Evolutionary conservation across 2,113 vertebrate genomes (phyloP).

Genomic region (Nothoprocta perdicaria): DNA sequence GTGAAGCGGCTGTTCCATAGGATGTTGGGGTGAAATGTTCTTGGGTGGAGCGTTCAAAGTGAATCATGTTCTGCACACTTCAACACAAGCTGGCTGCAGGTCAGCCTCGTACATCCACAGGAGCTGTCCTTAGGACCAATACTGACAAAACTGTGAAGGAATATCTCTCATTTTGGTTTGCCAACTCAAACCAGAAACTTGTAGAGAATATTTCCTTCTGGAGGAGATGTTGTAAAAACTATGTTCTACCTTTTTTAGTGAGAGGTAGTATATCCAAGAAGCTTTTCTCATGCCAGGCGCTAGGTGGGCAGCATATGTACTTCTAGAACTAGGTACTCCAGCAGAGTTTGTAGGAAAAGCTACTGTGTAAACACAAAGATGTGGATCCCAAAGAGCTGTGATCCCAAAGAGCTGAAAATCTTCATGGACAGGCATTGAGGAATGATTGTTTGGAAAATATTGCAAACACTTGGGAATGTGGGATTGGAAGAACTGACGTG

Average conservation of each 20-base stretch:
- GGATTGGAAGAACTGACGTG: not conserved
- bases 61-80: not conserved
- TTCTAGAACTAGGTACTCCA: slow-evolving; percentile 3
- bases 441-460: slow-evolving; percentile 35
- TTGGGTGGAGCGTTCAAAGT: slow-evolving; percentile 13
- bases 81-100: not conserved
- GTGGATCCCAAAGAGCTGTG: not conserved
- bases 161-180: not conserved
- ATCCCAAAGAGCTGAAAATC: slow-evolving; percentile 13
- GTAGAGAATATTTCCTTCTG: not conserved
- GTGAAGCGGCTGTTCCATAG: not conserved
- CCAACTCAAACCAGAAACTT: not conserved
- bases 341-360: not conserved
- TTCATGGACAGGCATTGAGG: not conserved
- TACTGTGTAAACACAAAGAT: not conserved
- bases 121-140: not conserved
- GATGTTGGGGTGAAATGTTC: slow-evolving; percentile 20
- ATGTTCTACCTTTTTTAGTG: not conserved
- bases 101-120: not conserved
- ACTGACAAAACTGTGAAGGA: not conserved
- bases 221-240: not conserved
- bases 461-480: not conserved
- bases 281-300: not conserved
- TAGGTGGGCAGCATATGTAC: not conserved
- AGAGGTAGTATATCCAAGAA: not conserved